phyloP scores from a whole-genome alignment of 2,888 invertebrate species.

The Chrysomela aeneicollis region DNA sequence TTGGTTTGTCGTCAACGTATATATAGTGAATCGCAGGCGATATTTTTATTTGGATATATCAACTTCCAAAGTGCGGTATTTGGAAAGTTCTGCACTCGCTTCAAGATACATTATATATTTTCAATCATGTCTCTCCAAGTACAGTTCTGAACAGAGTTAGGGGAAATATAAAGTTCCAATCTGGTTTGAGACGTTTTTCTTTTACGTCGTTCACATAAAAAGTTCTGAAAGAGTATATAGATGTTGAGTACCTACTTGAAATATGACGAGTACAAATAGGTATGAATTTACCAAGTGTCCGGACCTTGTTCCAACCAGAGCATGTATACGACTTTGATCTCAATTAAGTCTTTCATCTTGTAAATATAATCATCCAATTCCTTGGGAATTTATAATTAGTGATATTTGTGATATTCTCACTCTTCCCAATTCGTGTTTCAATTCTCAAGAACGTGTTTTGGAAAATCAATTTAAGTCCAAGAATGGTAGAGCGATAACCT shows the following conservation, averaged over 20 bases:
- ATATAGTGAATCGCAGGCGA: no score
- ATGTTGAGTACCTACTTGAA: background rate
- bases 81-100: background rate
- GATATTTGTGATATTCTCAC: background rate
- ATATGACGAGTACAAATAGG: conserved; percentile 12
- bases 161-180: conserved; percentile 17
- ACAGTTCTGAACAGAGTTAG: conserved; percentile 1
- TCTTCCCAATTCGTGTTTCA: background rate
- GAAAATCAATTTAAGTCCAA: background rate
- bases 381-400: background rate
- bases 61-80: background rate
- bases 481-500: background rate
- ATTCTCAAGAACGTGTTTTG: no score
- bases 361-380: background rate
- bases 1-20: no score
- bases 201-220: conserved; percentile 10
- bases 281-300: no score
- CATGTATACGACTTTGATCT: conserved; percentile 5
- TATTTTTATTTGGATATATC: background rate
- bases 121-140: conserved; percentile 11
- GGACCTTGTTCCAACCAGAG: no score
- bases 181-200: conserved; percentile 8
- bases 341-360: background rate
- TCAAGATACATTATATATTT: conserved; percentile 11
- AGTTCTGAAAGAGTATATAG: background rate